Conservation (phyloP, 2,113 vertebrate genomes). For the Callipepla californica region DNA sequence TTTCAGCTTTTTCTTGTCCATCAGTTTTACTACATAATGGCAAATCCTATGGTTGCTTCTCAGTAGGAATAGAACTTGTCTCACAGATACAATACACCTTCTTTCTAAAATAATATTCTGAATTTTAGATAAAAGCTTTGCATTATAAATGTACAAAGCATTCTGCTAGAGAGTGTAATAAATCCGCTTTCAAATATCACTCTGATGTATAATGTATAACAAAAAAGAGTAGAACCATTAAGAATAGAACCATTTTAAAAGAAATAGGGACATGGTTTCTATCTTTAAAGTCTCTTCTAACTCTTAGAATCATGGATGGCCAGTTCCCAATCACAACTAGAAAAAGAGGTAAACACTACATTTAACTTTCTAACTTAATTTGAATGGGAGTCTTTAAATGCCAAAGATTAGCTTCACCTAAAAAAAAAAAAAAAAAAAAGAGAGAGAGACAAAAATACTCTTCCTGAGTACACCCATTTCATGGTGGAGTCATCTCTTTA, state of each 20-base stretch:
- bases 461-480: conserved; percentile 40
- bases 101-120: conserved; percentile 75
- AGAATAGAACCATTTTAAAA: conserved; percentile 59
- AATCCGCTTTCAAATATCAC: conserved; percentile 74
- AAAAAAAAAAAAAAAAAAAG: conserved; percentile 3
- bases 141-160: conserved; percentile 79
- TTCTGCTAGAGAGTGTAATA: conserved; percentile 73
- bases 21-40: background rate
- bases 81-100: conserved; percentile 39
- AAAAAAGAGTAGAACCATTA: conserved; percentile 32
- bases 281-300: conserved; percentile 47
- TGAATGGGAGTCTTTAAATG: conserved; percentile 33
- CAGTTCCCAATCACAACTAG: conserved; percentile 23
- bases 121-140: conserved; percentile 80
- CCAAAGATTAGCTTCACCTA: background rate
- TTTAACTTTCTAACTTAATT: conserved; percentile 45
- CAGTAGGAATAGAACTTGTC: conserved; percentile 26
- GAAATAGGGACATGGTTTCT: conserved; percentile 55
- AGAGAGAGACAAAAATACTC: background rate
- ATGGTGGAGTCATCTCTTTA: conserved; percentile 54
- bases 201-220: conserved; percentile 78
- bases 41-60: background rate
- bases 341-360: conserved; percentile 18
- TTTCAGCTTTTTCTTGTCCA: background rate
- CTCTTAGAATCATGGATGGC: conserved; percentile 23